These are phyloP conservation scores for Seladonia tumulorum DNA, from an alignment of 2,888 invertebrate genomes.

Conservation along the genomic window DNA sequence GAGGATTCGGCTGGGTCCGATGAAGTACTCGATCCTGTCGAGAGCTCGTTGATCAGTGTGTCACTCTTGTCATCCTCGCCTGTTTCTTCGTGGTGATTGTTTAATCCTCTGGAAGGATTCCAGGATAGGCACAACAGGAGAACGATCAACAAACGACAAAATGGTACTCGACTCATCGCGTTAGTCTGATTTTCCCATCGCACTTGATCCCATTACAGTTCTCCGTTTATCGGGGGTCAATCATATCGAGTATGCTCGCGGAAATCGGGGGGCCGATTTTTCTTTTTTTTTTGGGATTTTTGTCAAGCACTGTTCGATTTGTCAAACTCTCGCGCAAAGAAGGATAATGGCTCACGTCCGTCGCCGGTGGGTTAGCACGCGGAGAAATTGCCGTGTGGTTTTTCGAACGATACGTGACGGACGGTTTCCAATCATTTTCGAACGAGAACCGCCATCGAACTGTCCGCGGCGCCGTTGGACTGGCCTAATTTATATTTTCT, in stretches of 20 bases:
- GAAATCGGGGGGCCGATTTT: background rate
- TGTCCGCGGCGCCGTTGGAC: slow-evolving; percentile 71
- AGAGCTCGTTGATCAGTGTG: background rate
- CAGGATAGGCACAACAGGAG: slow-evolving; percentile 31
- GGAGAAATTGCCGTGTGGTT: slow-evolving; percentile 9
- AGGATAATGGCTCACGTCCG: background rate
- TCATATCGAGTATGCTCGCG: background rate
- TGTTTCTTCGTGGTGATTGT: background rate
- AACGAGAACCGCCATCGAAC: slow-evolving; percentile 75
- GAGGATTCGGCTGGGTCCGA: slow-evolving; percentile 31
- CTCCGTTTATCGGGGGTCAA: background rate
- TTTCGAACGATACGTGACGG: slow-evolving; percentile 13
- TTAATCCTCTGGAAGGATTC: background rate
- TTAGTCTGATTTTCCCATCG: slow-evolving; percentile 35
- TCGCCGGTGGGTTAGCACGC: background rate
- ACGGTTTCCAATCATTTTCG: slow-evolving; percentile 67
- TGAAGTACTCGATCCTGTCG: background rate
- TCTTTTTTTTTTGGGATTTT: no score
- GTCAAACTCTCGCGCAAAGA: background rate
- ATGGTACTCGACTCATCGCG: slow-evolving; percentile 43
- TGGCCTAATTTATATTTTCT: slow-evolving; percentile 82
- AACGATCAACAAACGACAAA: slow-evolving; percentile 15
- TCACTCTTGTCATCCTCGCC: background rate
- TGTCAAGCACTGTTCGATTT: background rate
- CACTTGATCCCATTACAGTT: slow-evolving; percentile 3